Conservation (phyloP, 2,113 vertebrate species). For the Tragelaphus scriptus region DNA sequence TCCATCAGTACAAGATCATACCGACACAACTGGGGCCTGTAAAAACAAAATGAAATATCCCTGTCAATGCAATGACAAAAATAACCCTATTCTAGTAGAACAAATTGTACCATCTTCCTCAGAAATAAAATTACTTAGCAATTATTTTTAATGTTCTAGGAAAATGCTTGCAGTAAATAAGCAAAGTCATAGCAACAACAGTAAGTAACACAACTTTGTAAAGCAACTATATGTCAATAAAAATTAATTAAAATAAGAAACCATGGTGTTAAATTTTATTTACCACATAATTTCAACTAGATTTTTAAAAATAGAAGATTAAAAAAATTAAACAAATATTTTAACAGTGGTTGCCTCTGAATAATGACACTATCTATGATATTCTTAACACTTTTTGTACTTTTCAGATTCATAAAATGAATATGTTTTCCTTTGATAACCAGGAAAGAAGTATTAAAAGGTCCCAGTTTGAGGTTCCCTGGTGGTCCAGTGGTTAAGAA, state of each 20-base stretch:
- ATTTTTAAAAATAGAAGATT: background rate
- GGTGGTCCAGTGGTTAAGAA: background rate
- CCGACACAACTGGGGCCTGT: conserved; percentile 87
- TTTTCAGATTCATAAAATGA: background rate
- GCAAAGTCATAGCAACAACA: background rate
- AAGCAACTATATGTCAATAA: background rate
- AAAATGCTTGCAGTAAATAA: background rate
- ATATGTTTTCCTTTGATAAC: background rate
- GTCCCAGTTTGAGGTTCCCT: background rate
- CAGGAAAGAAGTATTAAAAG: background rate
- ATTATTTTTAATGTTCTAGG: background rate
- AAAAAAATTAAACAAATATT: background rate
- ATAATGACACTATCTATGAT: background rate
- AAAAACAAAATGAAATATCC: background rate
- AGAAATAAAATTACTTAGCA: background rate
- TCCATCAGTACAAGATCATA: conserved; percentile 90
- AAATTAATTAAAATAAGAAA: background rate
- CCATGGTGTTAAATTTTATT: background rate
- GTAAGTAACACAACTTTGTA: background rate
- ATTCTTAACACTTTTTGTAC: background rate
- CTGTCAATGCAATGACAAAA: background rate
- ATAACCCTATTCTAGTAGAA: background rate
- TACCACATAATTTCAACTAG: background rate
- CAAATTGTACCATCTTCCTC: background rate
- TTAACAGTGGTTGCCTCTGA: background rate